Evolutionary conservation across 2,888 invertebrate genomes (phyloP), one percentile per base, ranked within the genome.

Genomic region (Aphidoletes aphidimyza): DNA sequence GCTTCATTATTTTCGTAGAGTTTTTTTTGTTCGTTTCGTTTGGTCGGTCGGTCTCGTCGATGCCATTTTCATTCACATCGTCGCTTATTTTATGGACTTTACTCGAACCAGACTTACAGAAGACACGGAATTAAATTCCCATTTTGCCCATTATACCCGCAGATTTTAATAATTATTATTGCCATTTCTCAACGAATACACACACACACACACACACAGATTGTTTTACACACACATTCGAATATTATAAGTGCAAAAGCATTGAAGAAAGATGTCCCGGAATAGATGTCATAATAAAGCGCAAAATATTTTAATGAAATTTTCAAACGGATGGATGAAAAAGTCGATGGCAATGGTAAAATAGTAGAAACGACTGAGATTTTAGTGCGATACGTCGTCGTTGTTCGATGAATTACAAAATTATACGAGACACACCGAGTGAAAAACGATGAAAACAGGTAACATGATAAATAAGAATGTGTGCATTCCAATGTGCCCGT

Each of bases 121-220:
- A 78, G 1, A 36, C 78, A 78, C 78, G 36, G 78, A 78, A 78
- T 78, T 78, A 34, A 11, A 37, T 37, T 81, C 37, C 81, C 81
- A 81, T 37, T 81, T 81, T 81, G 37, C 37, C 81, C 81, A 81
- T 81, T 81, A 37, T 37, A 81, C 37, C n/a, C 37, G 37, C 81
- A 81, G 37, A 81, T 81, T 81, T 81, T n/a, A 81, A 81, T 81
- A 81, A 81, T 81, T 81, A 81, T 81, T 37, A 81, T 81, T 81
- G 81, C 3, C 37, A 37, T 37, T 81, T 22, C n/a, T 30, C 81
- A 37, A 37, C 37, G 37, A 81, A 54, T 37, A 36, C n/a, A n/a
- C n/a, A n/a, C n/a, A n/a, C n/a, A n/a, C n/a, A n/a, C n/a, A n/a
- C 81, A 81, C 37, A 37, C 81, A 81, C 37, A 37, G 81, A 81